A percentile compares a stretch with the other conserved stretches of the same genome.
phyloP scores from a whole-genome alignment of 2,113 vertebrate genomes.

The Cochlearius cochlearius region DNA sequence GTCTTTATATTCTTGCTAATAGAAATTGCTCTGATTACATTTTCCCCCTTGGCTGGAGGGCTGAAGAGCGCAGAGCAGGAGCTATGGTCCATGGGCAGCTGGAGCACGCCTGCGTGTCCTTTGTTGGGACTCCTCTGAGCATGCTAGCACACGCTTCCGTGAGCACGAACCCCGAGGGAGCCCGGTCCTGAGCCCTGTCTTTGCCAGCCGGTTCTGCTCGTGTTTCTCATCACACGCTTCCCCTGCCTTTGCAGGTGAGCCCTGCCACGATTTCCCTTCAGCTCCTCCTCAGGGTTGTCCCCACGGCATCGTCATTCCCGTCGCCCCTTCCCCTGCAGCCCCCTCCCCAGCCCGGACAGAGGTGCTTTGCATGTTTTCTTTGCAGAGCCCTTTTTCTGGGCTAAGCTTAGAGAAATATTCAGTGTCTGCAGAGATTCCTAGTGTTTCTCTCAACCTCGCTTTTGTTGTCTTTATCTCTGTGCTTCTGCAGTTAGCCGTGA shows the following conservation, averaged over 20 bases:
- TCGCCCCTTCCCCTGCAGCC: neutral
- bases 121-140: neutral
- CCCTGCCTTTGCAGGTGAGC: neutral
- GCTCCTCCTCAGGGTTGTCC: neutral
- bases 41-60: constrained; percentile 33
- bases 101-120: constrained; percentile 31
- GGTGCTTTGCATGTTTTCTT: neutral
- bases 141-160: neutral
- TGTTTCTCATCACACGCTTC: neutral
- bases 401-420: neutral
- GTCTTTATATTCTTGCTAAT: constrained; percentile 53
- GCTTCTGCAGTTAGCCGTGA: neutral
- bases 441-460: neutral
- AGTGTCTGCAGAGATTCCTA: neutral
- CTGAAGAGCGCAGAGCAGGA: neutral
- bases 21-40: constrained; percentile 63
- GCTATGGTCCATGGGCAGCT: constrained; percentile 44
- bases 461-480: neutral
- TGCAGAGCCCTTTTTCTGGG: neutral
- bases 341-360: neutral
- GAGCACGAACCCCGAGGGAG: neutral
- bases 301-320: accelerated
- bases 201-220: neutral
- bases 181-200: neutral
- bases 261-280: neutral